Evolutionary conservation across 1,140 invertebrate genomes (phyloP), one percentile per base, ranked within the genome.

Genomic region (Pissodes strobi): DNA sequence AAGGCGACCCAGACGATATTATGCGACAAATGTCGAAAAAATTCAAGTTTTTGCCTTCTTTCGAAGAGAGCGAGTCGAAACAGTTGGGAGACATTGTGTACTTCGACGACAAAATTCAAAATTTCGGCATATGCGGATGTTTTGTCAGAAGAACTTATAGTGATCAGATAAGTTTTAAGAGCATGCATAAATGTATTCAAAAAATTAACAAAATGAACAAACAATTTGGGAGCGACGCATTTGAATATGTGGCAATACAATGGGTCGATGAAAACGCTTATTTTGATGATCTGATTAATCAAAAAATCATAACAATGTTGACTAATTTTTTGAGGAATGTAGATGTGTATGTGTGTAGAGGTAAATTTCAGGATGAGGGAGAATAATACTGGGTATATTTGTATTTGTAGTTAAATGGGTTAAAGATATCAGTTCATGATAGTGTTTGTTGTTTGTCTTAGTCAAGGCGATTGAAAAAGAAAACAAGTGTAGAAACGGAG

Each of bases 21-120:
- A 73, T 76, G 52, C 12, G 30, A 19, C 17, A 39, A 22, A 59
- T 76, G 45, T 34, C 66, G 18, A 60, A 72, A 49, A 73, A 73
- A 66, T 73, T 71, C 43, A 55, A 61, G 8, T 68, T 71, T 46
- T 17, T 72, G 21, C 0, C 5, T 1, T 8, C 34, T 1, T 70
- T 70, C 23, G 23, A 63, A 19, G 12, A n/a, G 2, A 2, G 52
- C 4, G 18, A 27, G 30, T 13, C 30, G 3, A 59, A 65, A 43
- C 25, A 9, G 1, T 0, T 65, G 13, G 63, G 63, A 10, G 63
- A 65, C 3, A 56, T 58, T 2, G 4, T 65, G 10, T 58, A 51
- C 38, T 57, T 25, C 17, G 55, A 59, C 2, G 56, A 30, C 22
- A 64, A 56, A 39, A 30, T 12, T 3, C 38, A 57, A 9, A 52